A percentile compares a stretch with the other conserved stretches of the same genome.
Conservation (phyloP, 2,113 vertebrate genomes). For the Campylomormyrus tamandua region DNA sequence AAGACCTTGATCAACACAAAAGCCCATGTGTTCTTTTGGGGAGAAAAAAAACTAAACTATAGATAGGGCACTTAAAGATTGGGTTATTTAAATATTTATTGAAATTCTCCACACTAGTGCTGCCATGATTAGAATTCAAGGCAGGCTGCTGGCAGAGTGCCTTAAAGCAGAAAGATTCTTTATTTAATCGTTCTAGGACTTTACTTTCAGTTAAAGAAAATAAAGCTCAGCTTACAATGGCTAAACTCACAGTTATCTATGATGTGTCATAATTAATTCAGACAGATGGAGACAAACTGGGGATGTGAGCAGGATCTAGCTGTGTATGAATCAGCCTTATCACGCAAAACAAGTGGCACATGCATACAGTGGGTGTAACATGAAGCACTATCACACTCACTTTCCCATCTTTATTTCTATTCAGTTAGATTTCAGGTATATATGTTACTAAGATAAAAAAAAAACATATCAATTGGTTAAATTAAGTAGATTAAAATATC, state of each 20-base stretch:
- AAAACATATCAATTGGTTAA: background rate
- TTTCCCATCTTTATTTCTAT: background rate
- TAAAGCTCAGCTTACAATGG: background rate
- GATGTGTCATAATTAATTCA: slow-evolving; percentile 1
- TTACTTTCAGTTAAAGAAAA: background rate
- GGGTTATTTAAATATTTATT: background rate
- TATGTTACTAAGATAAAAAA: background rate
- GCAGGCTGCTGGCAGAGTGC: background rate
- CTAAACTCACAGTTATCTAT: slow-evolving; percentile 1
- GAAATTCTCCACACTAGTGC: background rate
- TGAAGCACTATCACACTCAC: background rate
- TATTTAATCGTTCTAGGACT: background rate
- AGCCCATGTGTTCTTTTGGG: background rate
- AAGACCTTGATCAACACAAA: slow-evolving; percentile 14
- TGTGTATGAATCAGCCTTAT: background rate
- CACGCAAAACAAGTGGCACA: background rate
- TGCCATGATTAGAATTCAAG: slow-evolving; percentile 1
- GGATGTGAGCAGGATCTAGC: background rate
- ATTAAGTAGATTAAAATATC: background rate
- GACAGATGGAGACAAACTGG: slow-evolving; percentile 1
- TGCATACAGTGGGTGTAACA: background rate
- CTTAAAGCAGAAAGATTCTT: slow-evolving; percentile 8
- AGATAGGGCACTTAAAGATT: background rate
- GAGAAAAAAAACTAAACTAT: background rate
- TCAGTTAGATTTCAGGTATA: background rate